phyloP scores from a whole-genome alignment of 2,888 invertebrate genomes.

The Blastobasis lacticolella region DNA sequence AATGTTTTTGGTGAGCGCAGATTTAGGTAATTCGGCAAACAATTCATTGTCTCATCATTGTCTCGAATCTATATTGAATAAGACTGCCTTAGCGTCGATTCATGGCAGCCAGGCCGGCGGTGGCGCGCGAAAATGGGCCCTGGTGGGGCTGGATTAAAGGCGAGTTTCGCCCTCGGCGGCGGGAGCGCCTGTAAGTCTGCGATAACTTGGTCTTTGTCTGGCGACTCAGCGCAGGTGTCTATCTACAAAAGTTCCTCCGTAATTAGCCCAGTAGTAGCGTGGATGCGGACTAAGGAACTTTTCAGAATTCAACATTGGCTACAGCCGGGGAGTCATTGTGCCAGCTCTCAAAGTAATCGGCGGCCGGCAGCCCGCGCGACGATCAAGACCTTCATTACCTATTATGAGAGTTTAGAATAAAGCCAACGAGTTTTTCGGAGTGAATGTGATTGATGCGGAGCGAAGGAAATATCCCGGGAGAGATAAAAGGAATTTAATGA shows the following conservation, averaged over 20 bases:
- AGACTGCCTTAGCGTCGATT: conserved; percentile 43
- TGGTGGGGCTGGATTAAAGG: conserved; percentile 6
- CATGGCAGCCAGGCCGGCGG: conserved; percentile 28
- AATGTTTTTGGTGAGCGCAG: conserved; percentile 27
- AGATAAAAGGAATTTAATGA: conserved; percentile 75
- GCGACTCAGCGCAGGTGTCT: conserved; percentile 70
- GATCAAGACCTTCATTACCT: conserved; percentile 72
- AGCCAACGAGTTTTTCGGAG: conserved; percentile 72
- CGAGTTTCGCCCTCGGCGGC: no score
- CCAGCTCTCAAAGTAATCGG: conserved; percentile 68
- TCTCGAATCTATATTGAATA: conserved; percentile 52
- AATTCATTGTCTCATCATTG: conserved; percentile 39
- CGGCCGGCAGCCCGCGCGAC: conserved; percentile 55
- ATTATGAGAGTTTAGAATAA: conserved; percentile 75
- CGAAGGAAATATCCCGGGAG: conserved; percentile 70
- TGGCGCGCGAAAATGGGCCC: conserved; percentile 30
- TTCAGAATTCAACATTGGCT: conserved; percentile 65
- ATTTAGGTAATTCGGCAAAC: conserved; percentile 25
- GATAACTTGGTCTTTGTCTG: conserved; percentile 71
- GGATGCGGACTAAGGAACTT: conserved; percentile 65
- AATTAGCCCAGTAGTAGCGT: conserved; percentile 69
- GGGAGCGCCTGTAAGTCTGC: conserved; percentile 54
- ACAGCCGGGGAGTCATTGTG: conserved; percentile 66
- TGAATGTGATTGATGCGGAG: conserved; percentile 73
- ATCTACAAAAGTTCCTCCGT: conserved; percentile 69